These are phyloP conservation scores for Theodoxus fluviatilis DNA, from an alignment of 2,888 invertebrate species.

Conservation along the genomic window DNA sequence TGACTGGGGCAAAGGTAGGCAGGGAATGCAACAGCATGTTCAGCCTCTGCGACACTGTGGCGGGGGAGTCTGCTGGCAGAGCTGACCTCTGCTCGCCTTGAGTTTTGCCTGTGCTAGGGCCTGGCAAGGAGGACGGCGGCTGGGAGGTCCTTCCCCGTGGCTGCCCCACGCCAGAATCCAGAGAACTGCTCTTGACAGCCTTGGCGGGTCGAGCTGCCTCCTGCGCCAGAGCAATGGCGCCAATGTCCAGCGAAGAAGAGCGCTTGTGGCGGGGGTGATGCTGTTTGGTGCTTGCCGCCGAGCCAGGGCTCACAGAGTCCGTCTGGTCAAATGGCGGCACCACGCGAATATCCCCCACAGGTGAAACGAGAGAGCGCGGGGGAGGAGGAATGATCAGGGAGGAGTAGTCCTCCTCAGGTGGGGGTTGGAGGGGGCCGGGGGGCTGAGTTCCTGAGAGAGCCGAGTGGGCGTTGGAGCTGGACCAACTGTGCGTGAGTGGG, in stretches of 20 bases:
- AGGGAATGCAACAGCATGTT: conserved; percentile 49
- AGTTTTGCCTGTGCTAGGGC: too few relatives aligned
- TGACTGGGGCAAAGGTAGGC: conserved; percentile 36
- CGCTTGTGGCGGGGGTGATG: conserved; percentile 39
- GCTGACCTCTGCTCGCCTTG: not conserved
- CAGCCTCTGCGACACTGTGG: conserved; percentile 54
- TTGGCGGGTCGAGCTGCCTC: conserved; percentile 30
- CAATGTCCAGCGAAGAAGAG: conserved; percentile 42
- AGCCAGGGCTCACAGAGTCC: conserved; percentile 21
- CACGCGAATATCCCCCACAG: conserved; percentile 43
- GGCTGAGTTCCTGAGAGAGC: not conserved
- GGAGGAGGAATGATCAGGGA: conserved; percentile 57
- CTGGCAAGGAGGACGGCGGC: too few relatives aligned
- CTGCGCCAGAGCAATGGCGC: conserved; percentile 31
- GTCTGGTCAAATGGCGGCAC: conserved; percentile 43
- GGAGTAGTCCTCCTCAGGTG: conserved; percentile 45
- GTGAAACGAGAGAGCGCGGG: conserved; percentile 37
- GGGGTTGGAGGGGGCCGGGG: not conserved
- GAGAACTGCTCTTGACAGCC: conserved; percentile 26
- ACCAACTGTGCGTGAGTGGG: too few relatives aligned
- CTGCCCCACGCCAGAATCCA: conserved; percentile 29
- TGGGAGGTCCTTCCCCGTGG: too few relatives aligned
- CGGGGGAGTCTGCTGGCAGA: conserved; percentile 44
- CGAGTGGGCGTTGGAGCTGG: conserved; percentile 1
- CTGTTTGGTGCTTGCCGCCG: conserved; percentile 34